Evolutionary conservation across 2,797 vertebrate species (phyloP).

Genomic region (Sebastiscus tertius): DNA sequence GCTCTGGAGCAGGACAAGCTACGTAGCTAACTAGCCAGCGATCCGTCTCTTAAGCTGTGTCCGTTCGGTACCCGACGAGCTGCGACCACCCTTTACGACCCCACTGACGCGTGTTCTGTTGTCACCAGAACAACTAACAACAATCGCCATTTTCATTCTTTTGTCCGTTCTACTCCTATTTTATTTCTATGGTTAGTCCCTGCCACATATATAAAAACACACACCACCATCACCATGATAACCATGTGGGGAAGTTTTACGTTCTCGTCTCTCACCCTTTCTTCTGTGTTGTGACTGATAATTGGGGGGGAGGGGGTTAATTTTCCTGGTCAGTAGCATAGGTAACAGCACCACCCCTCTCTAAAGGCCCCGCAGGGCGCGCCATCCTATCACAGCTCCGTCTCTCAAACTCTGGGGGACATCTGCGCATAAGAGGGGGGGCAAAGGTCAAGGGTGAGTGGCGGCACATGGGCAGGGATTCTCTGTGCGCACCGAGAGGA

Average conservation of each 20-base stretch:
- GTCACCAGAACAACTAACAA: no score
- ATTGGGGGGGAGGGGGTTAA: conserved; percentile 62
- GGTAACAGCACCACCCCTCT: conserved; percentile 73
- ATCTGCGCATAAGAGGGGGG: conserved; percentile 76
- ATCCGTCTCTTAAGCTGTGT: no score
- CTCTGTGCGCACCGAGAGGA: conserved; percentile 43
- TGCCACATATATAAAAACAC: conserved; percentile 25
- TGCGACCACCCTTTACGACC: no score
- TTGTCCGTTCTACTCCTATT: no score
- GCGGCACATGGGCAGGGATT: conserved; percentile 55
- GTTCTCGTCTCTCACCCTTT: conserved; percentile 78
- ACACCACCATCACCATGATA: conserved; percentile 64
- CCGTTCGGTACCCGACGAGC: no score
- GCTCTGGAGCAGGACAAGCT: no score
- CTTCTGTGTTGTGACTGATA: conserved; percentile 64
- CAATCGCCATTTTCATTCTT: no score
- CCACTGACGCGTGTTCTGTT: no score
- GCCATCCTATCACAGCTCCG: conserved; percentile 71
- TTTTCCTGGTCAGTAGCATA: conserved; percentile 74
- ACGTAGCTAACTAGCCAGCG: no score
- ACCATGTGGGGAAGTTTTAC: conserved; percentile 47
- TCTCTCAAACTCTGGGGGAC: conserved; percentile 72
- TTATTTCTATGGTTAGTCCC: not conserved
- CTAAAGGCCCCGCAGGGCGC: conserved; percentile 70
- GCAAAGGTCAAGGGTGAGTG: conserved; percentile 72